phyloP scores from a whole-genome alignment of 2,888 invertebrate genomes.

The Halocaridina rubra region DNA sequence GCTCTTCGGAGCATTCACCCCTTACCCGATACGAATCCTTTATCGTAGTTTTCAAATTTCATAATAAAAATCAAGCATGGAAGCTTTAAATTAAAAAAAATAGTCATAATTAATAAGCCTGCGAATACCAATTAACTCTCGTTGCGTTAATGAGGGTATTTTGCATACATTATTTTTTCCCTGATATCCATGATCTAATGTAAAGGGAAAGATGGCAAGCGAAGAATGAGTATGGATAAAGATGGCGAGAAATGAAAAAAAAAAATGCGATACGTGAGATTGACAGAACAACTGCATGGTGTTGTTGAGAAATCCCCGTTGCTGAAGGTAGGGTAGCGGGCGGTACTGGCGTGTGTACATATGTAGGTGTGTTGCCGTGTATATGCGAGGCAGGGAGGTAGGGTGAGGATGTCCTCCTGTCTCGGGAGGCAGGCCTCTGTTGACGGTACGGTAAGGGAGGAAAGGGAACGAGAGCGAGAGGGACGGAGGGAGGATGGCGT shows the following conservation, averaged over 20 bases:
- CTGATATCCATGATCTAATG: no score
- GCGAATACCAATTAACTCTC: no score
- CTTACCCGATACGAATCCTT: neutral
- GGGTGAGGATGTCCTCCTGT: neutral
- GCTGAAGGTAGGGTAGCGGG: slow-evolving; percentile 20
- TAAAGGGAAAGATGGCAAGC: no score
- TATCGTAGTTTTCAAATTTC: no score
- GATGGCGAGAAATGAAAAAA: no score
- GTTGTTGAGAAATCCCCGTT: slow-evolving; percentile 29
- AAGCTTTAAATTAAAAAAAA: no score
- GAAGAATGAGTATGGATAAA: no score
- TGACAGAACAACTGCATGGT: slow-evolving; percentile 26
- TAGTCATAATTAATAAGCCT: no score
- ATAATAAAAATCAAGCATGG: no score
- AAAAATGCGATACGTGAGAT: neutral
- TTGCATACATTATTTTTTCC: no score
- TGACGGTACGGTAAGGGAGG: slow-evolving; percentile 12
- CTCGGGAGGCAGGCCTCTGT: neutral
- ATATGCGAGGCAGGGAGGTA: neutral
- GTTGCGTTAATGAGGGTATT: no score
- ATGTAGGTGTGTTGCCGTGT: slow-evolving; percentile 45
- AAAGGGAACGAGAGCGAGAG: slow-evolving; percentile 8
- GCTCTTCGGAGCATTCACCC: neutral
- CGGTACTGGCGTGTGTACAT: slow-evolving; percentile 41
- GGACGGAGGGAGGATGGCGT: slow-evolving; percentile 34